phyloP scores from a whole-genome alignment of 1,140 invertebrate genomes.

The Coptotermes formosanus region DNA sequence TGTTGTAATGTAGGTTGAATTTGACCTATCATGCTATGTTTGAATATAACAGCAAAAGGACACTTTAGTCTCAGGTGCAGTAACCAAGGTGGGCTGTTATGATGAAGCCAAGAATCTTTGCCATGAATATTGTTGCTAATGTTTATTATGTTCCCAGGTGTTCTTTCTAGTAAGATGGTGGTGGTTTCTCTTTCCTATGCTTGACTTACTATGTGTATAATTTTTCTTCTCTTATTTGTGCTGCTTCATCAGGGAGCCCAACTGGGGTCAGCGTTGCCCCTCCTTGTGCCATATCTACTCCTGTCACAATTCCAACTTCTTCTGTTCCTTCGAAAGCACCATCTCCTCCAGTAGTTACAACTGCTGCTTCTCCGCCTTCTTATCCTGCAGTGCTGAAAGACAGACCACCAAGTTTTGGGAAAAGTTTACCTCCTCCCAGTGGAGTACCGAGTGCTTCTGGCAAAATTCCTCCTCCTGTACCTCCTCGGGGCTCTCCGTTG shows the following conservation, averaged over 20 bases:
- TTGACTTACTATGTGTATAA: slow-evolving; percentile 12
- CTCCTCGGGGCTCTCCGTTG: slow-evolving; percentile 65
- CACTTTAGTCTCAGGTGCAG: no score
- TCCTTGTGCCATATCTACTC: slow-evolving; percentile 31
- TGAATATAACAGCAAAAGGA: no score
- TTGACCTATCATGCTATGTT: no score
- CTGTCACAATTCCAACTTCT: slow-evolving; percentile 41
- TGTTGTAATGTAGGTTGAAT: no score
- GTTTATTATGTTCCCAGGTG: neutral
- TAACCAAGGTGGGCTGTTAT: no score
- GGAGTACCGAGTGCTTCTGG: slow-evolving; percentile 44
- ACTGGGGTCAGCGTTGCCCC: slow-evolving; percentile 14
- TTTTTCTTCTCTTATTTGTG: slow-evolving; percentile 20
- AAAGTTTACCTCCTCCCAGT: slow-evolving; percentile 32
- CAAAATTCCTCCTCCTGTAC: slow-evolving; percentile 76
- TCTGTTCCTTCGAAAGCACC: slow-evolving; percentile 40
- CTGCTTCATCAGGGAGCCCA: slow-evolving; percentile 23
- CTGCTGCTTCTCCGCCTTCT: slow-evolving; percentile 23
- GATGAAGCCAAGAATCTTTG: no score
- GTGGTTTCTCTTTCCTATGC: neutral
- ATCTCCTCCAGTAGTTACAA: slow-evolving; percentile 44
- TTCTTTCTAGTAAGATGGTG: neutral
- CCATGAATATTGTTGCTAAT: no score
- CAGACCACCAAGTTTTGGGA: slow-evolving; percentile 44
- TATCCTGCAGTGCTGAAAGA: slow-evolving; percentile 75